A percentile compares a stretch with the other conserved stretches of the same genome.
Evolutionary conservation across 2,888 invertebrate species (phyloP).

Genomic region (Ophion obscuratus): DNA sequence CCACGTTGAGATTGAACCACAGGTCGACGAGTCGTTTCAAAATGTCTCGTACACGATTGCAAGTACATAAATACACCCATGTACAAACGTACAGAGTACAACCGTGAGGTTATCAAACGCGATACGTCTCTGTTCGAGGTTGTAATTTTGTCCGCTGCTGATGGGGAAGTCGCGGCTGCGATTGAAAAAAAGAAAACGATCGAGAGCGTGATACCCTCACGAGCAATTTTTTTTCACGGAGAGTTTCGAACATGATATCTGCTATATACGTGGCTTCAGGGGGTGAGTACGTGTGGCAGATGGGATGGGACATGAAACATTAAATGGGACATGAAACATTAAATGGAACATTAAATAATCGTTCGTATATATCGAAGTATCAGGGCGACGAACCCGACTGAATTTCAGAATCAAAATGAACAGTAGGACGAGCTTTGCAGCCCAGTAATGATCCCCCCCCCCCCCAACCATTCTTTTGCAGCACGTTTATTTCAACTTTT

Average conservation of each 20-base stretch:
- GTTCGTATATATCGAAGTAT: slow-evolving; percentile 4
- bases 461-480: not conserved
- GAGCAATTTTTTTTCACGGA: slow-evolving; percentile 8
- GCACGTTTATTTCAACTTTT: not conserved
- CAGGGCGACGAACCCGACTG: slow-evolving; percentile 4
- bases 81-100: not conserved
- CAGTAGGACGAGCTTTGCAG: slow-evolving; percentile 3
- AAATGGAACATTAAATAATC: slow-evolving; percentile 53
- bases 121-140: slow-evolving; percentile 11
- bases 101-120: not conserved
- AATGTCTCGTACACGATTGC: slow-evolving; percentile 4
- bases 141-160: slow-evolving; percentile 44
- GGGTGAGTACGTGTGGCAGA: slow-evolving; percentile 14
- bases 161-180: slow-evolving; percentile 46
- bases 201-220: slow-evolving; percentile 30
- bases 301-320: slow-evolving; percentile 23
- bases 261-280: not conserved
- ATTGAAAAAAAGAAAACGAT: slow-evolving; percentile 35
- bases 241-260: slow-evolving; percentile 1
- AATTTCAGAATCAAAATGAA: slow-evolving; percentile 29
- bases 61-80: not conserved
- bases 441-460: not conserved
- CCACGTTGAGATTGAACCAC: not conserved
- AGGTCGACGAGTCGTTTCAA: not conserved
- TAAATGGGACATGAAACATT: slow-evolving; percentile 34